A percentile compares a stretch with the other conserved stretches of the same genome.
Conservation (phyloP, 2,113 vertebrate genomes). For the Scomber scombrus region DNA sequence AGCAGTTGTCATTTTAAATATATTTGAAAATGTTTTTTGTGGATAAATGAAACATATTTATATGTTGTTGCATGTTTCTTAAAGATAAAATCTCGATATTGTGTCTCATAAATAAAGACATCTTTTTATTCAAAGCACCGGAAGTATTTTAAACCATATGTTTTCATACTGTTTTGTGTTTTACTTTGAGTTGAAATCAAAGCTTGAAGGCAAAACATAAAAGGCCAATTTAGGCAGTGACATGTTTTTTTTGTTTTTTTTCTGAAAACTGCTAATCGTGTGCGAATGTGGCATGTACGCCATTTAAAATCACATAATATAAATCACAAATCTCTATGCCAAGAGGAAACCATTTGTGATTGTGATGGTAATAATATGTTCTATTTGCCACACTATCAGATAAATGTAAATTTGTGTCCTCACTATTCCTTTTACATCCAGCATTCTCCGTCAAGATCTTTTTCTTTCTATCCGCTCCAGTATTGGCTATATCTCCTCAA, state of each 20-base stretch:
- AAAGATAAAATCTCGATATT: not conserved
- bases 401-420: conserved; percentile 73
- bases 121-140: not conserved
- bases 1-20: conserved; percentile 15
- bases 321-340: conserved; percentile 61
- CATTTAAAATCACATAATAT: conserved; percentile 61
- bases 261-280: conserved; percentile 35
- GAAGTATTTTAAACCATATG: not conserved
- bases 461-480: conserved; percentile 81
- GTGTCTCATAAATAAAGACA: not conserved
- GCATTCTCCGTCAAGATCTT: conserved; percentile 67
- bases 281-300: conserved; percentile 30
- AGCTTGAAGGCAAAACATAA: not conserved
- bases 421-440: conserved; percentile 62
- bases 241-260: not conserved
- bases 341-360: conserved; percentile 50
- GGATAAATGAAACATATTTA: no score
- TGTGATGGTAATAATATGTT: conserved; percentile 74
- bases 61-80: no score
- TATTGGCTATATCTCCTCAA: conserved; percentile 91
- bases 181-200: not conserved
- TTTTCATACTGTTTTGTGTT: conserved; percentile 10
- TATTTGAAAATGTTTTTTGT: not conserved
- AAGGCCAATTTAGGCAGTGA: not conserved
- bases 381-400: conserved; percentile 67